Evolutionary conservation across 2,888 invertebrate species (phyloP).

Genomic region (Phlogophora meticulosa): DNA sequence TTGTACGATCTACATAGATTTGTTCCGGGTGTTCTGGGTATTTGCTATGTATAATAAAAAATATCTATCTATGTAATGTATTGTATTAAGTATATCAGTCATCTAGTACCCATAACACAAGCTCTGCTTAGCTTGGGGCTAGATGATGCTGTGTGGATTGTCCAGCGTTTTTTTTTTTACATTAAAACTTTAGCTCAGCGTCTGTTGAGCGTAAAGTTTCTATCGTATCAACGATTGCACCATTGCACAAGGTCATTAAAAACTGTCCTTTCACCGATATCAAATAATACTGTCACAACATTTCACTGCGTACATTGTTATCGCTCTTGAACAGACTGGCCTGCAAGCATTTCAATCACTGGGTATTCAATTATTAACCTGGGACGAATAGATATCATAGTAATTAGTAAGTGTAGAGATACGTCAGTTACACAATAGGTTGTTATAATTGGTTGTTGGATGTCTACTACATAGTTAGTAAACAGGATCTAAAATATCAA

Average conservation of each 20-base stretch:
- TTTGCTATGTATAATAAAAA: no score
- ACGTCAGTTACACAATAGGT: constrained; percentile 8
- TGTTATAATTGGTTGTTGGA: background rate
- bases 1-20: no score
- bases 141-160: no score
- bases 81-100: no score
- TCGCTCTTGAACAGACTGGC: constrained; percentile 10
- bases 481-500: background rate
- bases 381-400: background rate
- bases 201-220: no score
- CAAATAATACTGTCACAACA: background rate
- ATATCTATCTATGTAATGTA: no score
- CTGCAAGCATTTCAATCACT: constrained; percentile 11
- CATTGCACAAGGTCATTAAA: background rate
- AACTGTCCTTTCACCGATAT: background rate
- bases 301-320: constrained; percentile 14
- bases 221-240: background rate
- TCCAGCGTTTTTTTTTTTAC: no score
- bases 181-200: no score
- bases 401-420: background rate
- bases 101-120: no score
- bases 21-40: no score
- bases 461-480: background rate
- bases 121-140: no score
- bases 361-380: constrained; percentile 7